phyloP scores from a whole-genome alignment of 2,113 vertebrate genomes.

The Acanthisitta chloris region DNA sequence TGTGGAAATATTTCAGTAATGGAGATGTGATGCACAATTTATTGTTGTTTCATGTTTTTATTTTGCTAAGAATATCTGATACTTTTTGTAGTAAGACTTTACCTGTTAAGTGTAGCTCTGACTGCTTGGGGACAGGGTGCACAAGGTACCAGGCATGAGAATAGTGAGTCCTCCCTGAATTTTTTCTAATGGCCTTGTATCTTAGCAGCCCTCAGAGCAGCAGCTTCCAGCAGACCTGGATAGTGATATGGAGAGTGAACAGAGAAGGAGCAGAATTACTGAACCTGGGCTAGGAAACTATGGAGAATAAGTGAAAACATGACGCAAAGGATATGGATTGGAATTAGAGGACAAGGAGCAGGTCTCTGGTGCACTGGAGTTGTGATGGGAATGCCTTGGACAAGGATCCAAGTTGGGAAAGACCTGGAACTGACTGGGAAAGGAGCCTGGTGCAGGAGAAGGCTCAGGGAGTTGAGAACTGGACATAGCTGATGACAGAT shows the following conservation, averaged over 20 bases:
- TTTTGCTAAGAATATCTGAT: neutral
- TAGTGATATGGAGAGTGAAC: neutral
- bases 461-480: neutral
- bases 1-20: neutral
- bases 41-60: neutral
- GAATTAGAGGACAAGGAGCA: neutral
- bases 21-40: neutral
- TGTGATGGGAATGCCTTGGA: neutral
- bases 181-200: neutral
- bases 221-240: neutral
- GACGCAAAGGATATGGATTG: neutral
- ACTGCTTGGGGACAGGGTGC: neutral
- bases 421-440: neutral
- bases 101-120: neutral
- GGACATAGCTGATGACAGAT: neutral
- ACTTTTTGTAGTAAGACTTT: neutral
- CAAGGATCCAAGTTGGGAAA: neutral
- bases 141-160: neutral
- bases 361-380: neutral
- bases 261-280: neutral
- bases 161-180: neutral
- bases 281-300: neutral
- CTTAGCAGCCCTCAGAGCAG: neutral
- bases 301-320: neutral
- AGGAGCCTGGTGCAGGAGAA: neutral